Evolutionary conservation across 2,113 vertebrate genomes (phyloP).

Genomic region (Crotalus tigris): DNA sequence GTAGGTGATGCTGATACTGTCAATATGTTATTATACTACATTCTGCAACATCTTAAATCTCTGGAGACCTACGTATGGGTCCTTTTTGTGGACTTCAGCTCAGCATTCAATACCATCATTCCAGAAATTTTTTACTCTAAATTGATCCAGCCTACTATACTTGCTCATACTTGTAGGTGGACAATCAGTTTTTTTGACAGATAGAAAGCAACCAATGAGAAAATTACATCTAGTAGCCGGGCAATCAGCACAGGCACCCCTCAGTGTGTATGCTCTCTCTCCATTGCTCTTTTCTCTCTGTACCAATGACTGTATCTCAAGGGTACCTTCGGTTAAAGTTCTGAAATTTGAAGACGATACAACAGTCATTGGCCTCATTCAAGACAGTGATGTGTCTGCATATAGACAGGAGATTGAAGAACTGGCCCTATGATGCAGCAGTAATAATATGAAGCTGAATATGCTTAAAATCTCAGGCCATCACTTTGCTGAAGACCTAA

Average conservation of each 20-base stretch:
- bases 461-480: neutral
- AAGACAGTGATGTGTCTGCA: neutral
- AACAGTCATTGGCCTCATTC: neutral
- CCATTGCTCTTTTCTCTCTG: neutral
- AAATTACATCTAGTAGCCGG: neutral
- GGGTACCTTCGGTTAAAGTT: neutral
- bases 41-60: too few relatives aligned
- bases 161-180: too few relatives aligned
- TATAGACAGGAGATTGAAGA: neutral
- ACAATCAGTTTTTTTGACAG: too few relatives aligned
- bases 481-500: neutral
- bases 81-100: too few relatives aligned
- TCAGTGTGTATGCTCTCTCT: neutral
- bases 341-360: neutral
- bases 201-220: neutral
- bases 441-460: neutral
- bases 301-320: neutral
- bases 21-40: too few relatives aligned
- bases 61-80: too few relatives aligned
- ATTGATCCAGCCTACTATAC: too few relatives aligned
- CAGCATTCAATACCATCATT: too few relatives aligned
- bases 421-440: neutral
- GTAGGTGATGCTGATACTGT: too few relatives aligned
- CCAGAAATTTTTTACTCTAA: too few relatives aligned
- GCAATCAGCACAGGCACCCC: neutral